Evolutionary conservation across 1,140 invertebrate species (phyloP).

Genomic region (Campoletis sonorensis): DNA sequence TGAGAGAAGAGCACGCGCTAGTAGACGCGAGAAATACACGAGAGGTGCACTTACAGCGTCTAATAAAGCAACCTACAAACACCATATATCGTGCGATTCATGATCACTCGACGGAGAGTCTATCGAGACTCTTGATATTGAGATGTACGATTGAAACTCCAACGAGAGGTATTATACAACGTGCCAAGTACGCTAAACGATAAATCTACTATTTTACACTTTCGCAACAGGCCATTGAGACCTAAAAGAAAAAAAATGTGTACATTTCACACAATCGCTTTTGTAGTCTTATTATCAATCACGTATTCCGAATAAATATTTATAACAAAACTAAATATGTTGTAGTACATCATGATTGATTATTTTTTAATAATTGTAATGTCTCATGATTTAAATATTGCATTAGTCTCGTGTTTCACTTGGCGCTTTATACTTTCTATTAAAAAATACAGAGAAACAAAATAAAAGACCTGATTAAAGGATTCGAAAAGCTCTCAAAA

Average conservation of each 20-base stretch:
- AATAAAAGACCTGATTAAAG: too few species aligned
- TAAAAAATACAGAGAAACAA: too few species aligned
- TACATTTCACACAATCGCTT: background rate
- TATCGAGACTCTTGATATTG: conserved; percentile 23
- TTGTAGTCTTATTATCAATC: background rate
- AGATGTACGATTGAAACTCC: conserved; percentile 20
- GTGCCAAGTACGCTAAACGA: background rate
- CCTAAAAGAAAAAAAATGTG: background rate
- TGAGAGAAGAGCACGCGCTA: conserved; percentile 7
- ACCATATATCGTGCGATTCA: conserved; percentile 38
- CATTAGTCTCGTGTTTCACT: too few species aligned
- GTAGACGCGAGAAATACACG: conserved; percentile 14
- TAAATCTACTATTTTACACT: conserved; percentile 8
- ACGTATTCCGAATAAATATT: too few species aligned
- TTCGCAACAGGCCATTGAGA: background rate
- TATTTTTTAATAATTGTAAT: too few species aligned
- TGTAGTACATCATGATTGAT: too few species aligned
- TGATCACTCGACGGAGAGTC: background rate
- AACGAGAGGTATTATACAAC: conserved; percentile 11
- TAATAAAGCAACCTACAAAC: conserved; percentile 39
- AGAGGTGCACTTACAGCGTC: conserved; percentile 27
- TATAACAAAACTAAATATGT: too few species aligned
- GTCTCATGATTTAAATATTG: too few species aligned
- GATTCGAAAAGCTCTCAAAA: too few species aligned
- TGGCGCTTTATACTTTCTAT: too few species aligned